Base-by-base conservation (phyloP, 2,797 vertebrate species). In the Halcyon chelicuti region DNA sequence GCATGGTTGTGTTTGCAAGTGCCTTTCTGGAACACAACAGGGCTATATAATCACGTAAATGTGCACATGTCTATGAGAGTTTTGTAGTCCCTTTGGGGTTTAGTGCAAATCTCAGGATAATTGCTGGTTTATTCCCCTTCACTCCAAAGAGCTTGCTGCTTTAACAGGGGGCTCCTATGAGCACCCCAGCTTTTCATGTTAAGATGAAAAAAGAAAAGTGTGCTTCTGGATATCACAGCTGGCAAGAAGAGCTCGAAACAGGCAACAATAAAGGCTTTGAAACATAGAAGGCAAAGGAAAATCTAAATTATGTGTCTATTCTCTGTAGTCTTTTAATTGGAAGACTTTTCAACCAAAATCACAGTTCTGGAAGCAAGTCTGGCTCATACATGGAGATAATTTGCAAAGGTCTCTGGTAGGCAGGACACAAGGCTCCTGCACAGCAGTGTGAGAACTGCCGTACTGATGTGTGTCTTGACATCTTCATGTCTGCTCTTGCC, bases 41-140 rank as follows among this genome's bases (percentile, higher is more conserved):
- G 88, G 78, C 74, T 63, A 14, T 63, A 12, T 76, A 94, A 94
- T 91, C 88, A 93, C 76, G 87, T 62, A 94, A 92, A 94, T 81
- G 76, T 26, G 25, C 93, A 84, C 76, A 47, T 46, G 70, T 44
- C 76, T 46, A 26, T 31, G 44, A 91, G 91, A 79, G 47, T 76
- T 84, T 81, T 85, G 47, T 58, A 39, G 68, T 26, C 72, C 86
- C 85, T 79, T 76, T 79, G 76, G 83, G 47, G 60, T 96, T 93
- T 83, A 82, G 75, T 2, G 9, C 63, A 82, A 83, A 93, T 91
- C 86, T 94, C 88, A 63, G 51, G 93, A 78, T 83, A 78, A 63
- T 94, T 76, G 33, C 70, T 94, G 83, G 63, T 63, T 96, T 93
- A 71, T 90, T 94, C 73, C 46, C 70, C 67, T 79, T 92, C 60